Percentiles rank a stretch among this genome's conserved stretches.
These are phyloP conservation scores for Poeciliopsis paucimaculata DNA, from an alignment of 2,797 vertebrate species.

Conservation along the genomic window DNA sequence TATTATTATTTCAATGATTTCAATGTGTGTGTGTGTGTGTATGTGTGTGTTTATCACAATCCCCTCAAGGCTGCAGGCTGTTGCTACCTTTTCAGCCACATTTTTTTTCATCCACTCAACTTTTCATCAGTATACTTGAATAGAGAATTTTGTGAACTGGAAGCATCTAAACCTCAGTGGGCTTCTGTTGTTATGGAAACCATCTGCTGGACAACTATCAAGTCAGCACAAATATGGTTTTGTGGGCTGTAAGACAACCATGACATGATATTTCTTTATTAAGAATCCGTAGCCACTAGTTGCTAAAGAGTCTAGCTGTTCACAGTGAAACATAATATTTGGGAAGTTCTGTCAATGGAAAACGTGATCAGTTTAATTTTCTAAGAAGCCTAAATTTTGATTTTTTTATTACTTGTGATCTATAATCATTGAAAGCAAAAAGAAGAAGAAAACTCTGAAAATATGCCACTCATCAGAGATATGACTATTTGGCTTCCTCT, in stretches of 20 bases:
- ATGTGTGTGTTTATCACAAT: not conserved
- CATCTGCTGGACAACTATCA: not conserved
- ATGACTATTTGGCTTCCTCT: not conserved
- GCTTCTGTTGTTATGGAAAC: not conserved
- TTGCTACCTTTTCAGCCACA: not conserved
- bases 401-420: not conserved
- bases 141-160: not conserved
- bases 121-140: not conserved
- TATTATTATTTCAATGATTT: not conserved
- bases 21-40: too few relatives aligned
- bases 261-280: not conserved
- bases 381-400: not conserved
- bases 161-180: not conserved
- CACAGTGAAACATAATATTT: not conserved
- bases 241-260: not conserved
- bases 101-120: not conserved
- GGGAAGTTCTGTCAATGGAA: not conserved
- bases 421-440: not conserved
- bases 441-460: not conserved
- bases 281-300: not conserved
- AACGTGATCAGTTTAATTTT: not conserved
- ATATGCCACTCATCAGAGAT: not conserved
- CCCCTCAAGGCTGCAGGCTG: not conserved
- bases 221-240: not conserved
- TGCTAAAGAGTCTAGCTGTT: not conserved